phyloP scores from a whole-genome alignment of 2,113 vertebrate genomes.

The Terrapene triunguis region DNA sequence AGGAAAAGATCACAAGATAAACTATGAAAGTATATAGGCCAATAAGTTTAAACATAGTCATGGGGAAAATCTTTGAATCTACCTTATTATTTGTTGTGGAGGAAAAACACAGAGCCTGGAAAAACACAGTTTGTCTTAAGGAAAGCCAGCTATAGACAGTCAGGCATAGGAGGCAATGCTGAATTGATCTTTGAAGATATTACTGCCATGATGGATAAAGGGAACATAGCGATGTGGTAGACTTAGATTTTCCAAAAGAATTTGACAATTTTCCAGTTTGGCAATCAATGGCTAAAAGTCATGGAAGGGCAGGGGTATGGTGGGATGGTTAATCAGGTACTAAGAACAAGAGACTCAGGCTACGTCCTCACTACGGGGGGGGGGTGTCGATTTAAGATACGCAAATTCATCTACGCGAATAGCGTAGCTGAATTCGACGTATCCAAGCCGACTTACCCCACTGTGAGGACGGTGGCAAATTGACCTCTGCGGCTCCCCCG shows the following conservation, averaged over 20 bases:
- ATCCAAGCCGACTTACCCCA: too few relatives aligned
- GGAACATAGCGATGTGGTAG: not conserved
- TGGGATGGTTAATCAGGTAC: not conserved
- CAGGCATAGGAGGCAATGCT: not conserved
- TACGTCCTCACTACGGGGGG: too few relatives aligned
- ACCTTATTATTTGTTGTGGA: not conserved
- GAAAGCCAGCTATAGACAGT: not conserved
- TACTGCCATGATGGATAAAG: not conserved
- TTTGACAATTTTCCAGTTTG: not conserved
- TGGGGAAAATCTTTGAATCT: not conserved
- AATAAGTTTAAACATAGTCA: not conserved
- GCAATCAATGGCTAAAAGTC: not conserved
- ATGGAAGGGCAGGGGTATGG: not conserved
- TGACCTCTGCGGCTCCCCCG: too few relatives aligned
- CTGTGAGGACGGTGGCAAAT: too few relatives aligned
- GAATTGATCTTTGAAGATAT: not conserved
- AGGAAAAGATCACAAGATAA: not conserved
- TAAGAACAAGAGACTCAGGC: not conserved
- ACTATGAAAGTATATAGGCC: not conserved
- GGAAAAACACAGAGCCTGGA: not conserved
- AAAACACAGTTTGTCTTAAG: not conserved
- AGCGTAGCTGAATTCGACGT: too few relatives aligned
- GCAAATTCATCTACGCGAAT: too few relatives aligned
- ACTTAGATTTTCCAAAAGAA: not conserved
- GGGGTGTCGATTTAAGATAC: too few relatives aligned